Percentiles rank a stretch among this genome's conserved stretches.
phyloP scores from a whole-genome alignment of 2,888 invertebrate genomes.

The Cephus nigrinus region DNA sequence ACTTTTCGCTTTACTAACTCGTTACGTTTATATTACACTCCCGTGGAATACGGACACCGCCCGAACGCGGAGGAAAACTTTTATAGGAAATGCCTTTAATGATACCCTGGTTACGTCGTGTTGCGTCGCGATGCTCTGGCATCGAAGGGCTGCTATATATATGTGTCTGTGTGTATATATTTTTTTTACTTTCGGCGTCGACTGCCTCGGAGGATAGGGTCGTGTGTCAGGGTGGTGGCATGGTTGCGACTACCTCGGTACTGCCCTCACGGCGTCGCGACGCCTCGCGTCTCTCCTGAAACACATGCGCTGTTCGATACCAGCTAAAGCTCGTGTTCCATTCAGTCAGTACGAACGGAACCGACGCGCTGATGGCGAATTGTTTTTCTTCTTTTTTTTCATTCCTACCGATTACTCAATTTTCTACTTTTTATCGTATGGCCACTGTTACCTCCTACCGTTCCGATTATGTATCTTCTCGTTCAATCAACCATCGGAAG shows the following conservation, averaged over 20 bases:
- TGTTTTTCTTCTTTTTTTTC: not conserved
- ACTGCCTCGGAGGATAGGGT: conserved; percentile 45
- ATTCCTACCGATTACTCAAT: not conserved
- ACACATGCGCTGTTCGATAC: conserved; percentile 52
- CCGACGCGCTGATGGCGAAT: not conserved
- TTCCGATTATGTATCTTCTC: not conserved
- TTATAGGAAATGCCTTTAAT: not conserved
- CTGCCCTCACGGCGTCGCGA: conserved; percentile 57
- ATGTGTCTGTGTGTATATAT: not conserved
- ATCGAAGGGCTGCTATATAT: conserved; percentile 19
- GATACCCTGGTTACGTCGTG: conserved; percentile 60
- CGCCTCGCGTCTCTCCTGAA: conserved; percentile 42
- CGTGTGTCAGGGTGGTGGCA: conserved; percentile 63
- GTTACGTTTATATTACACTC: not conserved
- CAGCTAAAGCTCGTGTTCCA: conserved; percentile 16
- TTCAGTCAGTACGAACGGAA: conserved; percentile 4
- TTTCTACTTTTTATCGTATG: not conserved
- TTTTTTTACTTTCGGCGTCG: conserved; percentile 27
- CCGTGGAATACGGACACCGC: conserved; percentile 1
- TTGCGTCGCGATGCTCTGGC: conserved; percentile 19
- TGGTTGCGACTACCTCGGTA: conserved; percentile 61
- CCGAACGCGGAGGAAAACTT: not conserved
- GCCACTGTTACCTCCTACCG: not conserved
- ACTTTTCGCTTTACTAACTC: not conserved
- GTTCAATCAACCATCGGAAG: not conserved